Evolutionary conservation across 2,888 invertebrate genomes (phyloP).

Genomic region (Autographa pulchrina): DNA sequence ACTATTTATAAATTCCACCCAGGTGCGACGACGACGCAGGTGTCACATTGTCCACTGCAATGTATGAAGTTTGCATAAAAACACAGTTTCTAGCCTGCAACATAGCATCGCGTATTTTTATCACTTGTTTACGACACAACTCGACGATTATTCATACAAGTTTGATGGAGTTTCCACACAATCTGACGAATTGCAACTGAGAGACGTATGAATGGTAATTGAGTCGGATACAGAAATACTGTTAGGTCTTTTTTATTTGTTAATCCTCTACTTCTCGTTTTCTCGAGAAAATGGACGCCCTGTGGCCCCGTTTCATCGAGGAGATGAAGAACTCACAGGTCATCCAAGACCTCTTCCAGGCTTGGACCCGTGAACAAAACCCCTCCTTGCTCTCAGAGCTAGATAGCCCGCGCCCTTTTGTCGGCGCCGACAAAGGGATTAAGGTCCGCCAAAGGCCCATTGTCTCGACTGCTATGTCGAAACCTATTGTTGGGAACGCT

Average conservation of each 20-base stretch:
- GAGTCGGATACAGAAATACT: constrained; percentile 18
- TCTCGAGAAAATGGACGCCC: too few species aligned
- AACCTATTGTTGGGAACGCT: too few species aligned
- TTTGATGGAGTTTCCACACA: constrained; percentile 49
- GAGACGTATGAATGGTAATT: constrained; percentile 25
- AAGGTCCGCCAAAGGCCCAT: too few species aligned
- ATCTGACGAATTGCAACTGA: constrained; percentile 28
- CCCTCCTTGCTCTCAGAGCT: too few species aligned
- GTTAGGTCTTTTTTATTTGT: constrained; percentile 11
- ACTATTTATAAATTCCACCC: constrained; percentile 84
- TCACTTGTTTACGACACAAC: constrained; percentile 48
- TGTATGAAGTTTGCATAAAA: constrained; percentile 84
- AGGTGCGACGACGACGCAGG: constrained; percentile 82
- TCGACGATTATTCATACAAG: constrained; percentile 49
- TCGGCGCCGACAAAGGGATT: too few species aligned
- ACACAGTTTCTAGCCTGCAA: constrained; percentile 66
- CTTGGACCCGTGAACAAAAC: too few species aligned
- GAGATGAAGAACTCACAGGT: too few species aligned
- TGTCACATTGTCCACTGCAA: constrained; percentile 82
- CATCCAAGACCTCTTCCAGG: too few species aligned
- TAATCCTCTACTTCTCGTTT: too few species aligned
- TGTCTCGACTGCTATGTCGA: too few species aligned
- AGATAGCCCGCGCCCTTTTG: too few species aligned
- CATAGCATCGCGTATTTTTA: constrained; percentile 54
- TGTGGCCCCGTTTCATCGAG: too few species aligned